Base-by-base conservation (phyloP, 2,797 vertebrate genomes). In the Dallia pectoralis region DNA sequence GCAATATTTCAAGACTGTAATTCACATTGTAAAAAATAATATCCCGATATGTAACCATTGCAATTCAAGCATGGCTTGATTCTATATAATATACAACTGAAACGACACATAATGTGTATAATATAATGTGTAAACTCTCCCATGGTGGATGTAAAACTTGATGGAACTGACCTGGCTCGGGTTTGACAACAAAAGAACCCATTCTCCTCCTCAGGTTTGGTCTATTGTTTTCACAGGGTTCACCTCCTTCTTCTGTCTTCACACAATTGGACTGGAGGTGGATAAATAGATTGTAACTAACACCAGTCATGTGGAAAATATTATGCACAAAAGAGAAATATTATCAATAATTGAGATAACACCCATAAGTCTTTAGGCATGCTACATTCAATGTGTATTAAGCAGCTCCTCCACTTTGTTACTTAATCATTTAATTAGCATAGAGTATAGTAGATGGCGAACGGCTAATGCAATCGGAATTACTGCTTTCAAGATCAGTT, bases 201-300 rank as follows among this genome's bases (percentile, higher is more conserved):
- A 98, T 98, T 80, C 97, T 93, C 32, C 96, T 93, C 68, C 97
- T 93, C 85, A 99, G 91, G 74, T 97, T 97, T 1, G 95, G 95
- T 79, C 88, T 93, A 87, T 83, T 92, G 87, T 84, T 92, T 69
- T 98, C 96, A 4, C 90, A 78, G 0, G 84, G 71, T 16, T 97
- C 96, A 16, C 27, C 29, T 68, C 89, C 94, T 30, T 89, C 87
- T 75, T 99, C 96, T 1, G 79, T 89, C 90, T 98, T 99, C 81
- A 96, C 87, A 81, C 86, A 91, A 70, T 78, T 36, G 4, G 73
- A 71, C 91, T 93, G 33, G 9, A 77, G 65, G 51, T 18, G 47
- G 30, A 70, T 3, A 11, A 36, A 36, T 5, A 33, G 0, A 44
- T 14, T 12, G 53, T 59, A 25, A 59, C 9, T 59, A 27, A 22